These are phyloP conservation scores for Phataginus tricuspis DNA, from an alignment of 2,797 vertebrate genomes.

Conservation along the genomic window DNA sequence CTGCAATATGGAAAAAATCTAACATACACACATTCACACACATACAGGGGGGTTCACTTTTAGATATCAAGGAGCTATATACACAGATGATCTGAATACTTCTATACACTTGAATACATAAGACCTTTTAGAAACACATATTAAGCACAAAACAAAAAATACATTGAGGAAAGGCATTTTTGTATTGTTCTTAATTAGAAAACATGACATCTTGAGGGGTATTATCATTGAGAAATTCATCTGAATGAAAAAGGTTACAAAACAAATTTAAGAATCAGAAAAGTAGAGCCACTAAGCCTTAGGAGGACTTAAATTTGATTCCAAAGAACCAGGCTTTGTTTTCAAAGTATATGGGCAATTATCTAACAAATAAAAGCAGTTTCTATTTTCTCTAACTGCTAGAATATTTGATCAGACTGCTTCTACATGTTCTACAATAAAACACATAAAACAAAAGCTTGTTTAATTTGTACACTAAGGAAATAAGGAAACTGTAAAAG, in stretches of 20 bases:
- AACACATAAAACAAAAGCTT: not conserved
- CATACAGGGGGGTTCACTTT: not conserved
- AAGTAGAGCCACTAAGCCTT: not conserved
- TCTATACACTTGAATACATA: not conserved
- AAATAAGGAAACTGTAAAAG: not conserved
- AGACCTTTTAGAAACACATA: not conserved
- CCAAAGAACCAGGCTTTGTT: not conserved
- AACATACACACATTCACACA: not conserved
- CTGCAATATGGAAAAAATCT: not conserved
- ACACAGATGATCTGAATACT: not conserved
- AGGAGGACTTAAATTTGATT: not conserved
- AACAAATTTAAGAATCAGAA: constrained; percentile 1
- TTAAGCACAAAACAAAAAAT: not conserved
- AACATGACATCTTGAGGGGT: not conserved
- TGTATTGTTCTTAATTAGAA: not conserved
- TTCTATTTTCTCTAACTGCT: not conserved
- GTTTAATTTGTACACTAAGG: not conserved
- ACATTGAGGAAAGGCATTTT: not conserved
- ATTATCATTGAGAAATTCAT: not conserved
- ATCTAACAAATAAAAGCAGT: not conserved
- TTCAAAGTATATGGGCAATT: not conserved
- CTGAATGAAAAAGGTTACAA: not conserved
- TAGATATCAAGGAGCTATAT: not conserved
- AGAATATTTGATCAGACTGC: not conserved
- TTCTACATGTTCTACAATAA: not conserved